phyloP scores from a whole-genome alignment of 2,113 vertebrate species.

The Sciurus niger region DNA sequence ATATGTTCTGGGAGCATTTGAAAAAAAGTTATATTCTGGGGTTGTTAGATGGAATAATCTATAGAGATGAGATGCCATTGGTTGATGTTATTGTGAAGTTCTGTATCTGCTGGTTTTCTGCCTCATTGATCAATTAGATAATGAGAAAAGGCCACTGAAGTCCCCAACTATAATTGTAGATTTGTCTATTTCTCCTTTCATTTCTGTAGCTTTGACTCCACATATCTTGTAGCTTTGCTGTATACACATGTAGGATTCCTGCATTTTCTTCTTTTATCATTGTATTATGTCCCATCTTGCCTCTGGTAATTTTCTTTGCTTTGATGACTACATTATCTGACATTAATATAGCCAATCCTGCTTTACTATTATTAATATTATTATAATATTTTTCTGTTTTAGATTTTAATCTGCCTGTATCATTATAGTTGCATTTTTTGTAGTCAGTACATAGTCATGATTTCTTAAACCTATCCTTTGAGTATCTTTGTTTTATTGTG shows the following conservation, averaged over 20 bases:
- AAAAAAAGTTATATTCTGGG: neutral
- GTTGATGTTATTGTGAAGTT: neutral
- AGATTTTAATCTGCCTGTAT: neutral
- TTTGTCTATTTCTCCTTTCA: conserved; percentile 31
- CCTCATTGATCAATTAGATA: neutral
- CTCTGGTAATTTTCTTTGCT: neutral
- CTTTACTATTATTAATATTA: neutral
- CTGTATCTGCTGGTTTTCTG: conserved; percentile 17
- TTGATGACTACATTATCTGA: neutral
- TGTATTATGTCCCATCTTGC: neutral
- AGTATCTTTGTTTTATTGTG: neutral
- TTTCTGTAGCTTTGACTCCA: neutral
- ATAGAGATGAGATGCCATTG: neutral
- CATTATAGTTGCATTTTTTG: neutral
- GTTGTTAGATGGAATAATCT: neutral
- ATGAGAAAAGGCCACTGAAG: neutral
- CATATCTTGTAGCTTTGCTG: neutral
- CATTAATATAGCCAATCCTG: neutral
- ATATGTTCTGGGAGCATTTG: neutral
- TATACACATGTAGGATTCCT: neutral
- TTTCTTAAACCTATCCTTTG: neutral
- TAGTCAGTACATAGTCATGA: neutral
- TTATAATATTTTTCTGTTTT: neutral
- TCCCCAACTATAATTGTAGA: neutral
- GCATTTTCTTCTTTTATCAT: neutral